Evolutionary conservation across 2,888 invertebrate genomes (phyloP), one percentile per base, ranked within the genome.

Genomic region (Phaedon cochleariae): DNA sequence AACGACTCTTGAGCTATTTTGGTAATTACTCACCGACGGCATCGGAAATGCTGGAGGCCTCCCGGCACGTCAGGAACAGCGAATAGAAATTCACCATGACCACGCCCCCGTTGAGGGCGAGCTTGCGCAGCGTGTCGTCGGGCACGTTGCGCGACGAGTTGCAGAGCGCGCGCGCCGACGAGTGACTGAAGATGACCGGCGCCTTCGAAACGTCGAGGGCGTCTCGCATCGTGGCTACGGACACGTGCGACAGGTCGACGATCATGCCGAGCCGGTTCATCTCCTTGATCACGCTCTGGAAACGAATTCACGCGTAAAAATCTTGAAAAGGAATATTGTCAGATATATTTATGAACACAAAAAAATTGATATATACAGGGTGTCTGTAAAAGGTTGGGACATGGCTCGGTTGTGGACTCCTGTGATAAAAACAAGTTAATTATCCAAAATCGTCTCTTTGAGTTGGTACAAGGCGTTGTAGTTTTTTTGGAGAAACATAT

Each of bases 221-320:
- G 80, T 92, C 93, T 53, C 89, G 86, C 94, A 94, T 94, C 22
- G 94, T 94, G 60, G 90, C 88, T 45, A 87, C 87, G 5, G 93
- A 92, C 59, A 94, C 93, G 84, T 95, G 93, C 6, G 92, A 92
- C 73, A 93, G 83, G 82, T 95, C 95, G 70, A 95, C 92, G 82
- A 95, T 87, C 93, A 95, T 95, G 22, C 95, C 95, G 67, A 95
- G 86, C 2, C 94, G 89, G 85, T 95, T 95, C 94, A 95, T 94
- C 85, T 95, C 95, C 76, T 89, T 90, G 70, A 94, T 90, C 75
- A 94, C 90, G 77, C 89, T 89, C 91, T 92, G 85, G 68, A 85
- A 84, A 54, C 62, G 59, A 68, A 62, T 12, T n/a, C 21, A 2
- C 5, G n/a, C 53, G 55, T 21, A 59, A 26, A 31, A 59, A 51